phyloP scores from a whole-genome alignment of 2,888 invertebrate genomes.

The Heliconius sara region DNA sequence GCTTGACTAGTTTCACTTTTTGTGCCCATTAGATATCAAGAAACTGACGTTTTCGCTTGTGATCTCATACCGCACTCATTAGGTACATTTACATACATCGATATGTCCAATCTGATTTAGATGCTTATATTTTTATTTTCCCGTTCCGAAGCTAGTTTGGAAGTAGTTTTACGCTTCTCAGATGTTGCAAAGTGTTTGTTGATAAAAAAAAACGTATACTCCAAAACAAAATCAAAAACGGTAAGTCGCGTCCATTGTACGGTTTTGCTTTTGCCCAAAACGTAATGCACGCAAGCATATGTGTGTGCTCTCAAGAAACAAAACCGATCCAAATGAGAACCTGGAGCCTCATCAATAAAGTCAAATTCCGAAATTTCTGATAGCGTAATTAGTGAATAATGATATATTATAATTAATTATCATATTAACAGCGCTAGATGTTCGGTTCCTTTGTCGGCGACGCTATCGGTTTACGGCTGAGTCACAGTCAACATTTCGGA shows the following conservation, averaged over 20 bases:
- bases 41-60: slow-evolving; percentile 76
- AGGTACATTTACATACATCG: slow-evolving; percentile 50
- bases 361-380: slow-evolving; percentile 56
- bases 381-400: slow-evolving; percentile 70
- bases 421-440: slow-evolving; percentile 80
- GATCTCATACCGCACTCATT: slow-evolving; percentile 73
- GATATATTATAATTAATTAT: slow-evolving; percentile 82
- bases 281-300: slow-evolving; percentile 68
- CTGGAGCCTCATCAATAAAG: slow-evolving; percentile 35
- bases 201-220: slow-evolving; percentile 65
- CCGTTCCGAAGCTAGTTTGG: background rate
- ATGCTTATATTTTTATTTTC: background rate
- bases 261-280: slow-evolving; percentile 56
- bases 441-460: slow-evolving; percentile 77
- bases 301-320: slow-evolving; percentile 47
- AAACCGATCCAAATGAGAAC: background rate
- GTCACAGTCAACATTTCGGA: slow-evolving; percentile 77
- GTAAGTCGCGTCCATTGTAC: slow-evolving; percentile 67
- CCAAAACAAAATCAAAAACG: slow-evolving; percentile 66
- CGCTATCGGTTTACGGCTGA: slow-evolving; percentile 75
- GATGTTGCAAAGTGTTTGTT: slow-evolving; percentile 71
- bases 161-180: slow-evolving; percentile 53
- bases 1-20: slow-evolving; percentile 76
- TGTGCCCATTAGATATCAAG: slow-evolving; percentile 63
- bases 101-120: slow-evolving; percentile 14